Evolutionary conservation across 2,888 invertebrate species (phyloP).

Genomic region (Agapetus fuscipes): DNA sequence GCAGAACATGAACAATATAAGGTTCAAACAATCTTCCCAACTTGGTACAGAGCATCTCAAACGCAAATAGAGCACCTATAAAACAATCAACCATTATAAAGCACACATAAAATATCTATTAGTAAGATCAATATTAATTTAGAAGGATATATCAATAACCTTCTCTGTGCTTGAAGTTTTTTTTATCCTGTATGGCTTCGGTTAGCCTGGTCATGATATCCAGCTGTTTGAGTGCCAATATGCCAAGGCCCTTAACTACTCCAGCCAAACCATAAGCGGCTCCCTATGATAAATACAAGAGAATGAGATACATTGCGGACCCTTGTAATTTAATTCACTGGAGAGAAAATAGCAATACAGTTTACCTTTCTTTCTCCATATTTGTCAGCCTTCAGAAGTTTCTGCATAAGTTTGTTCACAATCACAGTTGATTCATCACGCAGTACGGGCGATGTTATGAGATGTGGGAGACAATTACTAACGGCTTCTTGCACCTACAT

Average conservation of each 20-base stretch:
- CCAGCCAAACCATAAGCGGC: conserved; percentile 98
- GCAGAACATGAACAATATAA: conserved; percentile 94
- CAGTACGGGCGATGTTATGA: conserved; percentile 74
- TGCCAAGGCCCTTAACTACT: conserved; percentile 93
- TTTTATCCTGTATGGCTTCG: conserved; percentile 92
- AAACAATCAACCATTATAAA: background rate
- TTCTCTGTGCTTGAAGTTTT: conserved; percentile 88
- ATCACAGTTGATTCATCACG: conserved; percentile 84
- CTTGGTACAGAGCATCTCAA: conserved; percentile 93
- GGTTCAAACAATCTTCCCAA: conserved; percentile 96
- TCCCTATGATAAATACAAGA: conserved; percentile 48
- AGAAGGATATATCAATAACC: conserved; percentile 39
- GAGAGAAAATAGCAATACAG: background rate
- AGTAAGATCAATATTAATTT: no score
- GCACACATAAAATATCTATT: background rate
- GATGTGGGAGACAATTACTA: conserved; percentile 87
- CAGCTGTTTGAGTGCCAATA: conserved; percentile 86
- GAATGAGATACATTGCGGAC: no score
- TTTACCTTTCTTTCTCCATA: conserved; percentile 69
- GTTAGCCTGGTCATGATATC: conserved; percentile 93
- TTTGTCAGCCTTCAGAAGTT: conserved; percentile 81
- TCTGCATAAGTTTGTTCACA: conserved; percentile 77
- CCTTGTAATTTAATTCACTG: background rate
- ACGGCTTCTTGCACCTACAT: conserved; percentile 90
- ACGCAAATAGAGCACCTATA: conserved; percentile 92